These are phyloP conservation scores for Trogon melanurus DNA, from an alignment of 2,113 vertebrate genomes.

Conservation along the genomic window DNA sequence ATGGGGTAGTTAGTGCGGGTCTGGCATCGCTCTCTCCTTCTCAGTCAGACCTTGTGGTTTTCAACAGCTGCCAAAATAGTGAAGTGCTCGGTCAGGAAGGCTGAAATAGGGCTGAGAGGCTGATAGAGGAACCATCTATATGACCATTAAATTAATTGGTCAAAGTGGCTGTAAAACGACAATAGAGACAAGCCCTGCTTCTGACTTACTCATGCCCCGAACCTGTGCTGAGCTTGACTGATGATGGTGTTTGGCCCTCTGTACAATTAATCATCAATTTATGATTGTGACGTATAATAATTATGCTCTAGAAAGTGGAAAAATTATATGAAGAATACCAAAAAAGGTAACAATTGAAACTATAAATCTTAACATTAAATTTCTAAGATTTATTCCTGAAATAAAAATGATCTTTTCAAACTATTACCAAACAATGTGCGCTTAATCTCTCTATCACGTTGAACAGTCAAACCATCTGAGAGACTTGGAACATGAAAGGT, in stretches of 20 bases:
- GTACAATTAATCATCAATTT: neutral
- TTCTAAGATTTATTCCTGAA: neutral
- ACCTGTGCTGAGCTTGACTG: neutral
- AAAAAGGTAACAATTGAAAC: neutral
- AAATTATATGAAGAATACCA: neutral
- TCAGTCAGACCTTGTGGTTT: neutral
- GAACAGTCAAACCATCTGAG: neutral
- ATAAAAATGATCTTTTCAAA: neutral
- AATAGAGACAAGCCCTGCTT: neutral
- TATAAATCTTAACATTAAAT: neutral
- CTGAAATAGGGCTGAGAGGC: neutral
- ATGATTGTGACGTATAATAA: neutral
- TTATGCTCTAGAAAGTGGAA: neutral
- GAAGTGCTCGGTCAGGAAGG: neutral
- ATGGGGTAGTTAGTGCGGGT: neutral
- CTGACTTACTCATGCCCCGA: neutral
- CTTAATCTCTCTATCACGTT: neutral
- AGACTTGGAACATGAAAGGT: neutral
- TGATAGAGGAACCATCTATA: neutral
- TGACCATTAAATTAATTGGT: neutral
- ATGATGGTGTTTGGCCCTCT: neutral
- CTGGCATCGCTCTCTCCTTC: neutral
- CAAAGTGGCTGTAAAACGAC: neutral
- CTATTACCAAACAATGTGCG: neutral
- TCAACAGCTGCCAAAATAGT: neutral